Evolutionary conservation across 2,113 vertebrate species (phyloP).

Genomic region (Anolis carolinensis): DNA sequence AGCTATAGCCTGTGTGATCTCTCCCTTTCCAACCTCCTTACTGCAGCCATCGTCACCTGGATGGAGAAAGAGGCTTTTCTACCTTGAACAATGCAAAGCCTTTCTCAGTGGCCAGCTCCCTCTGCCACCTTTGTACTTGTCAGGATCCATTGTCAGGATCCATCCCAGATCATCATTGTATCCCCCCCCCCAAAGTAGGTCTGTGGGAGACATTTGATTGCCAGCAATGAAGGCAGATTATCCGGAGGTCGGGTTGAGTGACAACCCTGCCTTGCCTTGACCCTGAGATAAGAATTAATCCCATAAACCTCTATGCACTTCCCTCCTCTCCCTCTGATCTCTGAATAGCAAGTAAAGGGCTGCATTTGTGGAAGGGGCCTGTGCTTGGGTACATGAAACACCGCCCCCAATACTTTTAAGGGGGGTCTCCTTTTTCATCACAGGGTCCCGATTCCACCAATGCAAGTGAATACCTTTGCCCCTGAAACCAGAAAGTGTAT

Average conservation of each 20-base stretch:
- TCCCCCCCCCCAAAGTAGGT: slow-evolving; percentile 70
- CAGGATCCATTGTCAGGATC: slow-evolving; percentile 68
- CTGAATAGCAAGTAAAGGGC: slow-evolving; percentile 15
- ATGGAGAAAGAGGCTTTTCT: slow-evolving; percentile 4
- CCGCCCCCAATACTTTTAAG: no score
- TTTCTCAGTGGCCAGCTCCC: slow-evolving; percentile 45
- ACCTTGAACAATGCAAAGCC: slow-evolving; percentile 45
- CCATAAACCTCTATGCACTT: slow-evolving; percentile 74
- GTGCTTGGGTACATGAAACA: slow-evolving; percentile 34
- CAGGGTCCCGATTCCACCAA: neutral
- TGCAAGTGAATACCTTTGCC: no score
- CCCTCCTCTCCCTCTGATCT: slow-evolving; percentile 45
- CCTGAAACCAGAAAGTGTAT: no score
- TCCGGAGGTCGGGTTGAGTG: slow-evolving; percentile 68
- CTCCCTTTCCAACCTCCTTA: no score
- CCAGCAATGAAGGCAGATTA: slow-evolving; percentile 81
- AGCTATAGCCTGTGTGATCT: no score
- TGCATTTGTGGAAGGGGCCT: slow-evolving; percentile 3
- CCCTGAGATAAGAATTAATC: slow-evolving; percentile 81
- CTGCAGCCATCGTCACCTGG: neutral
- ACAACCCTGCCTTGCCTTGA: slow-evolving; percentile 75
- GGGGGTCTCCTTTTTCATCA: neutral
- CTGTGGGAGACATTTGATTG: slow-evolving; percentile 77
- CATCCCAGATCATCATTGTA: slow-evolving; percentile 73
- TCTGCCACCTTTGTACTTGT: slow-evolving; percentile 56